Conservation (phyloP, 2,797 vertebrate genomes). For the Pempheris klunzingeri region DNA sequence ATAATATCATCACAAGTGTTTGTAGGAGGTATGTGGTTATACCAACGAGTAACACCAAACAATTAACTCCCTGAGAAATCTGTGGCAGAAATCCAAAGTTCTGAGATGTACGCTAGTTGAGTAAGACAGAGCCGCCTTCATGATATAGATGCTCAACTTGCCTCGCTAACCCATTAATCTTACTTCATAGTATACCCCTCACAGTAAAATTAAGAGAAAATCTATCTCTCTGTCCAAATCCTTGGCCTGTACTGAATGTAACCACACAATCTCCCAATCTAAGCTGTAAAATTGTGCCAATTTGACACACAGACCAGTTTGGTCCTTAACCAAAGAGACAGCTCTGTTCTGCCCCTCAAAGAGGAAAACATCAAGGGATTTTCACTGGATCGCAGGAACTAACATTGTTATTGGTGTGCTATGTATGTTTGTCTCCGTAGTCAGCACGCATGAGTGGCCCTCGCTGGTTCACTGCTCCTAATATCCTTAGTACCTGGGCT, state of each 20-base stretch:
- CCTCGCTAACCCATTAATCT: too few species aligned
- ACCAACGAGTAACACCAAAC: too few species aligned
- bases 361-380: conserved; percentile 48
- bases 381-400: conserved; percentile 31
- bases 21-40: background rate
- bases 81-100: too few species aligned
- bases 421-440: conserved; percentile 62
- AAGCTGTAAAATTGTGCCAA: conserved; percentile 7
- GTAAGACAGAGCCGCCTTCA: too few species aligned
- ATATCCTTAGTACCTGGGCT: conserved; percentile 52
- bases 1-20: background rate
- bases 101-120: too few species aligned
- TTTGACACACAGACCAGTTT: conserved; percentile 15
- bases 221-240: background rate
- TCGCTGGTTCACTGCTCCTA: conserved; percentile 67
- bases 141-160: too few species aligned
- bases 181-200: too few species aligned
- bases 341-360: conserved; percentile 39
- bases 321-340: conserved; percentile 35
- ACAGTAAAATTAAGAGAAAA: background rate
- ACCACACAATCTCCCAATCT: background rate
- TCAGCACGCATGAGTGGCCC: conserved; percentile 59
- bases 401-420: conserved; percentile 50
- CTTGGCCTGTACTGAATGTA: background rate
- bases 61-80: background rate